Evolutionary conservation across 2,113 vertebrate genomes (phyloP), one percentile per base, ranked within the genome.

Genomic region (Heterochromis multidens): DNA sequence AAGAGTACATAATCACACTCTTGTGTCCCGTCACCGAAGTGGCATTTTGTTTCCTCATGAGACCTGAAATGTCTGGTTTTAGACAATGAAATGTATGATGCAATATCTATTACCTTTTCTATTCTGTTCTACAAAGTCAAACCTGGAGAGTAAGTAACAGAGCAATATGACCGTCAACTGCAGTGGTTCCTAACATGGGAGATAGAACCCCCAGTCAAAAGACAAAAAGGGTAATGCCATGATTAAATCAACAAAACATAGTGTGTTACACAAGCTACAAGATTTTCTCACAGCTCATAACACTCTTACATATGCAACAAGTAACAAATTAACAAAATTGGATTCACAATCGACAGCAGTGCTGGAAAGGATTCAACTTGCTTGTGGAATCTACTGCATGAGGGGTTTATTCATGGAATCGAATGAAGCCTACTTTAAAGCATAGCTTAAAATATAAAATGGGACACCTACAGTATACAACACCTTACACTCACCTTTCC

Each of bases 1-100:
- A 7, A 33, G 76, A 88, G 90, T 77, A 80, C 46, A 7, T 35
- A 85, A 91, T 93, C 52, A 63, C 77, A 56, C 62, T n/a, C 8
- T 33, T 4, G 72, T 85, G 84, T 88, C 74, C 79, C 29, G 17
- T 84, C 2, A 10, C 80, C 77, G 31, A 21, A 63, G 19, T 59
- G n/a, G 17, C 21, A 56, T 29, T 82, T 82, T 82, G 58, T 83
- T 79, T 88, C 11, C 19, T 37, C 19, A 13, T 19, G 10, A 79
- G 12, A 80, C 29, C 10, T 77, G 40, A 67, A 80, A 76, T 2
- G 37, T 54, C 37, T 5, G 29, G 16, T 62, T 14, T 12, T 23
- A n/a, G 25, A 72, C n/a, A 14, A 52, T 37, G 10, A 56, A 1
- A 62, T 14, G 5, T 9, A 59, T 13, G 31, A 17, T 46, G 7